Evolutionary conservation across 1,140 invertebrate genomes (phyloP).

Genomic region (Liolophura sinensis): DNA sequence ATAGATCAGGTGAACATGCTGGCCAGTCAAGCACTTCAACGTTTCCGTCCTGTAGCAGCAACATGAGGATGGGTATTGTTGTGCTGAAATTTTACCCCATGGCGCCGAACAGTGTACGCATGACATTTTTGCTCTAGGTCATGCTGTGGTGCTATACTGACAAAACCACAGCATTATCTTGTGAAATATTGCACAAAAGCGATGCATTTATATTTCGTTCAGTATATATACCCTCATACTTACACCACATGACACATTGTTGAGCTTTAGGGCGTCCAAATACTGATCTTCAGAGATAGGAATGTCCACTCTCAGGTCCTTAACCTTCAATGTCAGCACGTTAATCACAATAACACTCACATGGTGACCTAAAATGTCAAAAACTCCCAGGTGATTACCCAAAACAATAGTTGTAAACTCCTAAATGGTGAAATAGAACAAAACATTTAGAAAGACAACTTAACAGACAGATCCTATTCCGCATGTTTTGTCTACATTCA

Average conservation of each 20-base stretch:
- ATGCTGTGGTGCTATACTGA: background rate
- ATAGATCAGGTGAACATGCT: no score
- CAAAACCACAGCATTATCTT: background rate
- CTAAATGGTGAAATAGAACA: background rate
- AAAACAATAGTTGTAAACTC: background rate
- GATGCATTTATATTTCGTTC: background rate
- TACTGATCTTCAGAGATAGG: slow-evolving; percentile 21
- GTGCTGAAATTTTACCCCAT: no score
- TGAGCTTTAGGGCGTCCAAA: slow-evolving; percentile 15
- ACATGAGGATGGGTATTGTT: no score
- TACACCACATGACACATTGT: slow-evolving; percentile 29
- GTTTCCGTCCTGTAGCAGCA: no score
- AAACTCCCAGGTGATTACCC: slow-evolving; percentile 3
- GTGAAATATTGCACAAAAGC: no score
- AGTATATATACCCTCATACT: slow-evolving; percentile 6
- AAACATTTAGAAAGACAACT: background rate
- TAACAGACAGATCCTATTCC: slow-evolving; percentile 6
- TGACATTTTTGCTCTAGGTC: background rate
- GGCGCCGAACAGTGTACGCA: no score
- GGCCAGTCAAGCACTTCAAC: no score
- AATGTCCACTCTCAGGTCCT: slow-evolving; percentile 30
- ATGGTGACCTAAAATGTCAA: slow-evolving; percentile 26
- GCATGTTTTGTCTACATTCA: no score
- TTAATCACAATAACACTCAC: slow-evolving; percentile 30
- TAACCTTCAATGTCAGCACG: slow-evolving; percentile 23